Evolutionary conservation across 2,113 vertebrate genomes (phyloP), one percentile per base, ranked within the genome.

Genomic region (Halcyon senegalensis): DNA sequence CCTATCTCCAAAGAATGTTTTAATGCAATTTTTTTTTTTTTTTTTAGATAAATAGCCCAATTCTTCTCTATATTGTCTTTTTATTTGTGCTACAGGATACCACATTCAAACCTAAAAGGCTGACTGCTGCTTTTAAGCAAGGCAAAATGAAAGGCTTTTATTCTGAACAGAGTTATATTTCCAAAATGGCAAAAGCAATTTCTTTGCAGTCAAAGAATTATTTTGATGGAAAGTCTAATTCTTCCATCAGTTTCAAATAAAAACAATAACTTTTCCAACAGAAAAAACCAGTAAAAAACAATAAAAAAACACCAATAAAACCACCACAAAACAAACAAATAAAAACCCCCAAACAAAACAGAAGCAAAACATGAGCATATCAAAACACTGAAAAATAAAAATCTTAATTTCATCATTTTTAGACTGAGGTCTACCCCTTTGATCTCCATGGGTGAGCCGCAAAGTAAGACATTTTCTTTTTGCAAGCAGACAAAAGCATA

Each of bases 61-160:
- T 86, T 92, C 18, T 86, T 93, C 18, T 79, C 24, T 69, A 2
- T 67, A 56, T 37, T 84, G 18, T 35, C 64, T 37, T 58, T 35
- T 55, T 25, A 8, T 39, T 72, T 37, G 35, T 92, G 35, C 30
- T 89, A 33, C 0, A 0, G 39, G 10, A 37, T 78, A 70, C 41
- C 30, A 9, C 46, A 67, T 80, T 83, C 44, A 88, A 80, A 88
- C 21, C 21, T 88, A 20, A 62, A 84, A 77, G 50, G 16, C n/a
- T 93, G n/a, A 58, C 67, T 95, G 50, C 80, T 89, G 60, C 64
- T 92, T 94, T 89, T 84, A 91, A 70, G 46, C 46, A 66, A 69
- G 37, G 62, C 25, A 67, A 87, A 81, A 78, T 67, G 3, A 84
- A 90, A 66, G 3, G 2, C 21, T 84, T 95, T 89, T 93, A 46